These are phyloP conservation scores for Lacanobia wlatinum DNA, from an alignment of 2,888 invertebrate species.

Conservation along the genomic window DNA sequence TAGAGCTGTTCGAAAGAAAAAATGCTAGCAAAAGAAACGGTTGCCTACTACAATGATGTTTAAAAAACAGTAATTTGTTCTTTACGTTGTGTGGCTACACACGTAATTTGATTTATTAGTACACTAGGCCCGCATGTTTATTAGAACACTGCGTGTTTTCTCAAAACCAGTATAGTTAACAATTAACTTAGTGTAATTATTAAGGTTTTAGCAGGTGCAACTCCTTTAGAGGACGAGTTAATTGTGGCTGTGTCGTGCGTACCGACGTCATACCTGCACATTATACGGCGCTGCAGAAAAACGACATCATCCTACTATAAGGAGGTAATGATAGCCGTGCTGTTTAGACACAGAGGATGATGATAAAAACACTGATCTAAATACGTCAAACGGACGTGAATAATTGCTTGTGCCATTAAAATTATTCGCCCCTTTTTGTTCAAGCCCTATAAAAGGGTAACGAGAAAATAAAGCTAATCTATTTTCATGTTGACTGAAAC, in stretches of 20 bases:
- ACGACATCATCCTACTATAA: constrained; percentile 74
- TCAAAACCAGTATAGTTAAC: constrained; percentile 75
- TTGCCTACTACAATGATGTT: constrained; percentile 42
- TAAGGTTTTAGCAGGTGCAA: constrained; percentile 86
- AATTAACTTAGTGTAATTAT: constrained; percentile 81
- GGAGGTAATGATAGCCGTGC: constrained; percentile 78
- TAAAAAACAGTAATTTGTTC: constrained; percentile 49
- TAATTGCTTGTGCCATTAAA: constrained; percentile 62
- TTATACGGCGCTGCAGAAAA: constrained; percentile 78
- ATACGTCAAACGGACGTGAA: constrained; percentile 75
- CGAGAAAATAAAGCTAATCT: constrained; percentile 18
- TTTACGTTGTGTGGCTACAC: constrained; percentile 40
- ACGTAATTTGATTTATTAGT: constrained; percentile 60
- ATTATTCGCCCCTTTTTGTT: constrained; percentile 37
- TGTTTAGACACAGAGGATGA: constrained; percentile 67
- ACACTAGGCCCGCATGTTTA: constrained; percentile 46
- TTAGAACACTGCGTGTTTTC: constrained; percentile 62
- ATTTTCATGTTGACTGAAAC: constrained; percentile 28
- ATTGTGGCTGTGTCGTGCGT: constrained; percentile 75
- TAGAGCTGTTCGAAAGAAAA: constrained; percentile 15
- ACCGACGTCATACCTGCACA: constrained; percentile 79
- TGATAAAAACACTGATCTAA: constrained; percentile 69
- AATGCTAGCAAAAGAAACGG: constrained; percentile 19
- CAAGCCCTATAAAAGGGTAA: constrained; percentile 28
- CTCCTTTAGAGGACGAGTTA: constrained; percentile 81